phyloP scores from a whole-genome alignment of 2,797 vertebrate species.

The Protosalanx chinensis region DNA sequence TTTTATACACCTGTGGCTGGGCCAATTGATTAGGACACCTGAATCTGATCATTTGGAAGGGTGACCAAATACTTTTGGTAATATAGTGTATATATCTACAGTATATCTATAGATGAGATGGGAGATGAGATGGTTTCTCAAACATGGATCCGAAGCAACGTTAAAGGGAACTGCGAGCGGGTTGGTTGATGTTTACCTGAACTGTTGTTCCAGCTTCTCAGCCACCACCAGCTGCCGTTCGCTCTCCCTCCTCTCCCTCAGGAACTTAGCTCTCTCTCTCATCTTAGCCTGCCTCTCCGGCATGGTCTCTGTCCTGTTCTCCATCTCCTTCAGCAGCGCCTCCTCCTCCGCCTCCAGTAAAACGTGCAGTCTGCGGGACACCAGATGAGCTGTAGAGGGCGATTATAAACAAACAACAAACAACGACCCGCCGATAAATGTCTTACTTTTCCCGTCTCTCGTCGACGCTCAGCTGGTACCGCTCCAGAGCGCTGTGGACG shows the following conservation, averaged over 20 bases:
- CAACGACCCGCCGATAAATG: not conserved
- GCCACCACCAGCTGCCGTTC: slow-evolving; percentile 77
- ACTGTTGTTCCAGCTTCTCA: slow-evolving; percentile 83
- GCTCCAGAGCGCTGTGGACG: slow-evolving; percentile 59
- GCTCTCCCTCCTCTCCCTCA: slow-evolving; percentile 77
- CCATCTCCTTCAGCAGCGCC: slow-evolving; percentile 73
- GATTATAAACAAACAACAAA: not conserved
- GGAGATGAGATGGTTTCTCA: too few relatives aligned
- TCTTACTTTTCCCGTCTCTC: slow-evolving; percentile 77
- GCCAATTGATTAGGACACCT: too few relatives aligned
- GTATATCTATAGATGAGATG: too few relatives aligned
- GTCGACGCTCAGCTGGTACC: slow-evolving; percentile 61
- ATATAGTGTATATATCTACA: too few relatives aligned
- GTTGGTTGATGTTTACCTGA: slow-evolving; percentile 72
- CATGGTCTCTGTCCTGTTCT: slow-evolving; percentile 67
- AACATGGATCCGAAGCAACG: too few relatives aligned
- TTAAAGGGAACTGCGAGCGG: too few relatives aligned
- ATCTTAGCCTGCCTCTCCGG: slow-evolving; percentile 74
- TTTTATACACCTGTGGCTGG: too few relatives aligned
- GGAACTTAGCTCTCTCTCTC: slow-evolving; percentile 64
- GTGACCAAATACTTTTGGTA: too few relatives aligned
- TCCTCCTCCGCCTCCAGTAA: slow-evolving; percentile 81
- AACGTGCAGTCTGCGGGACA: slow-evolving; percentile 71
- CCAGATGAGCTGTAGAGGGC: not conserved
- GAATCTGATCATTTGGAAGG: too few relatives aligned